Conservation (phyloP, 2,113 vertebrate species). For the Psilopogon haemacephalus region DNA sequence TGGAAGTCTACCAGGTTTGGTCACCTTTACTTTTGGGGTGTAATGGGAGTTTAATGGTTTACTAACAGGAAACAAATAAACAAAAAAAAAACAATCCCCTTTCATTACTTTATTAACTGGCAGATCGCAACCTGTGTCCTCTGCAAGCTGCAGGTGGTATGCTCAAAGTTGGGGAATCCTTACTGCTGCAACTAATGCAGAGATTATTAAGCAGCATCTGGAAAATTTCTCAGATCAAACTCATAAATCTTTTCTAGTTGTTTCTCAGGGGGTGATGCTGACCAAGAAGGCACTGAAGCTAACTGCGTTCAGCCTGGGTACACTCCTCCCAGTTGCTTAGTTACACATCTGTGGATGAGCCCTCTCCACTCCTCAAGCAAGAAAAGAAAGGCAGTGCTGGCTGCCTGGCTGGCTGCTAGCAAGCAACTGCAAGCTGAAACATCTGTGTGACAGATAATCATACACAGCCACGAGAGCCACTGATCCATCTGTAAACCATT, state of each 20-base stretch:
- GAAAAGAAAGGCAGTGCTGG: slow-evolving; percentile 3
- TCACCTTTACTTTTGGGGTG: background rate
- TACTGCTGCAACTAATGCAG: background rate
- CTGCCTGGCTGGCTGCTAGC: slow-evolving; percentile 41
- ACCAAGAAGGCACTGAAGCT: slow-evolving; percentile 7
- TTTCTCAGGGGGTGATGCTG: background rate
- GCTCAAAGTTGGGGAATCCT: background rate
- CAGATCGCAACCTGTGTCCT: background rate
- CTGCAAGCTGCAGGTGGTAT: background rate
- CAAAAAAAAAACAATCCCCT: background rate
- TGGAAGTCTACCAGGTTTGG: background rate
- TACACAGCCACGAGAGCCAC: slow-evolving; percentile 33
- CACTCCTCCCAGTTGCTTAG: background rate
- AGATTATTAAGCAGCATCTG: background rate
- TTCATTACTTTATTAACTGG: background rate
- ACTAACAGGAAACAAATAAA: background rate
- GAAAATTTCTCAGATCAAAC: background rate
- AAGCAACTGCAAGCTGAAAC: slow-evolving; percentile 64
- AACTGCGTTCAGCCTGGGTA: slow-evolving; percentile 32
- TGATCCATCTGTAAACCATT: slow-evolving; percentile 67
- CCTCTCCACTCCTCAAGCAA: background rate
- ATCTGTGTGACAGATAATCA: slow-evolving; percentile 76
- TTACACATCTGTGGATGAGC: slow-evolving; percentile 59
- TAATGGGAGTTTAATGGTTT: background rate
- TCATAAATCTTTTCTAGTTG: background rate